phyloP scores from a whole-genome alignment of 2,888 invertebrate genomes.

The Congeria kusceri region DNA sequence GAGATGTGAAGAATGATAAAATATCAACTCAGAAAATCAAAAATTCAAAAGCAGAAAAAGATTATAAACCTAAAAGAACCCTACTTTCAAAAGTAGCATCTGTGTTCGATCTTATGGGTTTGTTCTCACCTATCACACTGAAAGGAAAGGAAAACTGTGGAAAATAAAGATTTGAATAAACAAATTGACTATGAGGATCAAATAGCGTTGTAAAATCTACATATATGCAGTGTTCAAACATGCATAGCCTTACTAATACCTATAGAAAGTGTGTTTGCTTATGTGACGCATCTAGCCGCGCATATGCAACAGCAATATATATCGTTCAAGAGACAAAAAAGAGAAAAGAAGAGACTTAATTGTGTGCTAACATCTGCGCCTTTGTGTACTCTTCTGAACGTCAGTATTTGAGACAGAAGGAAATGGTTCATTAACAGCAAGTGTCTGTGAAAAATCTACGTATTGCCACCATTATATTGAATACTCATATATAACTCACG shows the following conservation, averaged over 20 bases:
- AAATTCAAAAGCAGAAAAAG: not conserved
- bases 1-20: too few relatives aligned
- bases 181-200: not conserved
- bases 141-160: constrained; percentile 32
- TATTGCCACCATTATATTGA: too few relatives aligned
- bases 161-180: constrained; percentile 14
- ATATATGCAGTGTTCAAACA: not conserved
- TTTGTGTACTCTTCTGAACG: too few relatives aligned
- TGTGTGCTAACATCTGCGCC: too few relatives aligned
- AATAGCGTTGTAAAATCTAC: not conserved
- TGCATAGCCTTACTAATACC: not conserved
- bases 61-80: not conserved
- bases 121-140: constrained; percentile 21
- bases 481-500: too few relatives aligned
- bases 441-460: too few relatives aligned
- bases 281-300: constrained; percentile 14
- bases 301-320: constrained; percentile 13
- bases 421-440: too few relatives aligned
- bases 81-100: constrained; percentile 14
- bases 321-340: too few relatives aligned
- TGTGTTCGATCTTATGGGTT: constrained; percentile 31
- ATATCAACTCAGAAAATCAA: too few relatives aligned
- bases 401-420: too few relatives aligned
- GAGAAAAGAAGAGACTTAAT: not conserved
- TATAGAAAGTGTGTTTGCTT: constrained; percentile 3